Evolutionary conservation across 1,140 invertebrate species (phyloP).

Genomic region (Zaprionus kolodkinae): DNA sequence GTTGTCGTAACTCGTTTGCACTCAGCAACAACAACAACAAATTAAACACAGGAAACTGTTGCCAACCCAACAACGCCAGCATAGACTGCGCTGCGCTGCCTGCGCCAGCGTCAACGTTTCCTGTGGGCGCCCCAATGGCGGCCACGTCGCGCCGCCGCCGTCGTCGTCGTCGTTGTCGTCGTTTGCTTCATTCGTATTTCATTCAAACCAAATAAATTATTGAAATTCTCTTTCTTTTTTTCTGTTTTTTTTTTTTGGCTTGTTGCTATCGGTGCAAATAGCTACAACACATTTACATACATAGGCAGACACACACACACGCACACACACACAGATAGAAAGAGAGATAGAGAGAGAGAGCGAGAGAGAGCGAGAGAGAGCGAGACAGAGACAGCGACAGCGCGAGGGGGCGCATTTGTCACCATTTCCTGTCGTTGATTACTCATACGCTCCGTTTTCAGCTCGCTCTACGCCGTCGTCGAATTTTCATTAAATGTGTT

Average conservation of each 20-base stretch:
- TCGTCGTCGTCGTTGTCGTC: too few relatives aligned
- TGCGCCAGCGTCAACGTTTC: constrained; percentile 58
- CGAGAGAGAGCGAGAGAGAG: neutral
- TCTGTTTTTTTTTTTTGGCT: constrained; percentile 56
- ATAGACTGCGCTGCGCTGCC: constrained; percentile 41
- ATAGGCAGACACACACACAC: constrained; percentile 25
- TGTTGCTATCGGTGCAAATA: constrained; percentile 82
- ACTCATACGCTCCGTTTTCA: constrained; percentile 77
- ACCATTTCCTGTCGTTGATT: constrained; percentile 81
- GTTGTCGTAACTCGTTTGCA: constrained; percentile 80
- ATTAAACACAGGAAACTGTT: constrained; percentile 75
- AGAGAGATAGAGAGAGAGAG: too few relatives aligned
- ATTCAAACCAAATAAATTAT: constrained; percentile 82
- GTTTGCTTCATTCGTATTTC: constrained; percentile 68
- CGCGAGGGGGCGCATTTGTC: constrained; percentile 63
- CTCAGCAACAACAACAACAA: constrained; percentile 54
- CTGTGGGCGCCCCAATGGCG: constrained; percentile 81
- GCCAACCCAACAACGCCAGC: constrained; percentile 58
- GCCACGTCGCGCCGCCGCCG: constrained; percentile 41
- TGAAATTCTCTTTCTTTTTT: constrained; percentile 62
- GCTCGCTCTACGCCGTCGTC: constrained; percentile 25
- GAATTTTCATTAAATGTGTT: constrained; percentile 81
- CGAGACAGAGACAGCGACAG: constrained; percentile 23
- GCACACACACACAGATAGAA: constrained; percentile 21
- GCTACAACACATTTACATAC: constrained; percentile 77